Evolutionary conservation across 2,888 invertebrate genomes (phyloP).

Genomic region (Amblyjoppa fuscipennis): DNA sequence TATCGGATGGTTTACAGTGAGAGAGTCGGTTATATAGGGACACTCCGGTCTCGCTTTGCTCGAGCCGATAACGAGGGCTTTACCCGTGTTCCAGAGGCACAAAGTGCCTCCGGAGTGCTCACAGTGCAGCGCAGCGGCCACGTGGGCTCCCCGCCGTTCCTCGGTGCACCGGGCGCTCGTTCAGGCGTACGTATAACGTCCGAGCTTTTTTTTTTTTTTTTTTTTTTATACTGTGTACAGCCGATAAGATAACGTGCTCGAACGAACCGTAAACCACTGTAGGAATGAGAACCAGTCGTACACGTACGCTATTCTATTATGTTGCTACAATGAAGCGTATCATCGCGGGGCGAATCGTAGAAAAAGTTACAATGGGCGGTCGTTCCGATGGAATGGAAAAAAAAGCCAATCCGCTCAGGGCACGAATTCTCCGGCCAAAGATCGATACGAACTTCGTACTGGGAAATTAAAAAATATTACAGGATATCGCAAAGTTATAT

Average conservation of each 20-base stretch:
- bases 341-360: neutral
- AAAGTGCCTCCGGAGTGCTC: conserved; percentile 30
- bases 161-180: conserved; percentile 3
- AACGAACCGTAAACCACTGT: neutral
- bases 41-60: conserved; percentile 49
- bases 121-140: conserved; percentile 8
- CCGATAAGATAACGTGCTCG: conserved; percentile 39
- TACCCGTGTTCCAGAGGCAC: conserved; percentile 19
- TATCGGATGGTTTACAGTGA: conserved; percentile 6
- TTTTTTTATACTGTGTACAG: neutral
- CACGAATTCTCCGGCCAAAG: neutral
- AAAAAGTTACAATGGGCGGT: neutral
- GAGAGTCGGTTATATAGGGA: conserved; percentile 6
- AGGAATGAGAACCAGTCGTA: neutral
- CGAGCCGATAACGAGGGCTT: conserved; percentile 49
- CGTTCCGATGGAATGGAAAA: neutral
- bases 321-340: conserved; percentile 4
- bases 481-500: neutral
- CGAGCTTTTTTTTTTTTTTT: conserved; percentile 22
- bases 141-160: conserved; percentile 2
- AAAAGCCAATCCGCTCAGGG: neutral
- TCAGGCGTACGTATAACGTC: conserved; percentile 16
- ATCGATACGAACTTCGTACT: neutral
- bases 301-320: conserved; percentile 2
- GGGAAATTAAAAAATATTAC: neutral